Base-by-base conservation (phyloP, 2,113 vertebrate genomes). In the Microcebus murinus region DNA sequence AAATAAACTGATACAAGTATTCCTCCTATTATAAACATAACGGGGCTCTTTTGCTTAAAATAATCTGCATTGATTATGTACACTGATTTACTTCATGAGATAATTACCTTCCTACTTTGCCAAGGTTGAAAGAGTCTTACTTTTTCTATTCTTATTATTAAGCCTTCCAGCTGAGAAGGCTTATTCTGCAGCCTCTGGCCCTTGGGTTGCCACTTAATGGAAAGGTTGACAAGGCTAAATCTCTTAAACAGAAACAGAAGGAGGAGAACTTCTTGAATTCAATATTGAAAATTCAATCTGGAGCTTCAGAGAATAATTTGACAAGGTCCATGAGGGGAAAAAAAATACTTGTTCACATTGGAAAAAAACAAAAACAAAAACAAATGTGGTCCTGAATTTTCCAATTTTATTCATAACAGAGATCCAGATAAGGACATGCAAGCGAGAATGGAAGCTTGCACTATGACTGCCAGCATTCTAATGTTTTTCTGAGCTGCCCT, bases 351-450 rank as follows among this genome's bases (percentile, higher is more conserved):
- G 4, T 86, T 95, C 80, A 65, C 4, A 70, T 59, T 29, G 77
- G 83, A 39, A 91, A 84, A 34, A 94, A 65, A 88, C 12, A 89
- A 71, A 50, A 45, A 36, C 36, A 63, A 12, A 12, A 93, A 39
- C 25, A 59, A 90, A 87, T 63, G 13, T 6, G 7, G 13, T 74
- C 34, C 57, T 91, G 77, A 77, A 89, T 91, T 67, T 87, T 71
- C 73, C 39, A 74, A 18, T 96, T 96, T n/a, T 76, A 0, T 94
- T 95, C 68, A 36, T 81, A 93, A 48, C 84, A 31, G 59, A 96
- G 79, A 68, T 83, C 23, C 63, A 80, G 68, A 80, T 42, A 86
- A 86, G 61, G 67, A 39, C 77, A 77, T 31, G 25, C 25, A 55
- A 68, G 73, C 13, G 36, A 39, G 71, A 89, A 65, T 29, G 20